Conservation (phyloP, 2,113 vertebrate species). For the Heliornis fulica region DNA sequence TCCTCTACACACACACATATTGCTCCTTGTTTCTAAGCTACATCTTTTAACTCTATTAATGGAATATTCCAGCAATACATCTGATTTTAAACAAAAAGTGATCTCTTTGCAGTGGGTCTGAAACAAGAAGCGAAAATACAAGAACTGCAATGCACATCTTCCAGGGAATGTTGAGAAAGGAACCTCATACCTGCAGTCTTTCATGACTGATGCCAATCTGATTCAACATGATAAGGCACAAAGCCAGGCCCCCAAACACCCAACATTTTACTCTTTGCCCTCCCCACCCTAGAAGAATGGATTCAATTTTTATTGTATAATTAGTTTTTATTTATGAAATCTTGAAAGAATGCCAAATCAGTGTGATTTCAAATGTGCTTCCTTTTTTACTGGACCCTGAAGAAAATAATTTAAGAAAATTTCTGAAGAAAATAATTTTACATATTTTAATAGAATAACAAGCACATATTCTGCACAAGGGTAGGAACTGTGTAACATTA, state of each 20-base stretch:
- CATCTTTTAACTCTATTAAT: not conserved
- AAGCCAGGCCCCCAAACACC: not conserved
- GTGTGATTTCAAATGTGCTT: not conserved
- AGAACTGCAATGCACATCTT: not conserved
- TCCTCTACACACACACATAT: not conserved
- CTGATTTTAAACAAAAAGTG: not conserved
- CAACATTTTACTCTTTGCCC: not conserved
- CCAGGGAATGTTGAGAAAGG: not conserved
- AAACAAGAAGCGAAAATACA: not conserved
- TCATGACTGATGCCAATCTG: not conserved
- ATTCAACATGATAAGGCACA: not conserved
- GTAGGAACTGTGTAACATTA: not conserved
- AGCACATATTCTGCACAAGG: not conserved
- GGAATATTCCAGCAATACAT: not conserved
- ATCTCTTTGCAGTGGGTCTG: not conserved
- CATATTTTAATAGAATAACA: constrained; percentile 16
- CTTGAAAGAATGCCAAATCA: not conserved
- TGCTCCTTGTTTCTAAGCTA: not conserved
- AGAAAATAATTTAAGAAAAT: not conserved
- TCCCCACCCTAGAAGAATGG: not conserved
- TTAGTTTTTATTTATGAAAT: not conserved
- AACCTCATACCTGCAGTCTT: not conserved
- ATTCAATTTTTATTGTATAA: not conserved
- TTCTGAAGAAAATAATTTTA: constrained; percentile 30
- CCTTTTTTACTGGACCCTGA: not conserved